These are phyloP conservation scores for Lepus europaeus DNA, from an alignment of 2,113 vertebrate species.

Conservation along the genomic window DNA sequence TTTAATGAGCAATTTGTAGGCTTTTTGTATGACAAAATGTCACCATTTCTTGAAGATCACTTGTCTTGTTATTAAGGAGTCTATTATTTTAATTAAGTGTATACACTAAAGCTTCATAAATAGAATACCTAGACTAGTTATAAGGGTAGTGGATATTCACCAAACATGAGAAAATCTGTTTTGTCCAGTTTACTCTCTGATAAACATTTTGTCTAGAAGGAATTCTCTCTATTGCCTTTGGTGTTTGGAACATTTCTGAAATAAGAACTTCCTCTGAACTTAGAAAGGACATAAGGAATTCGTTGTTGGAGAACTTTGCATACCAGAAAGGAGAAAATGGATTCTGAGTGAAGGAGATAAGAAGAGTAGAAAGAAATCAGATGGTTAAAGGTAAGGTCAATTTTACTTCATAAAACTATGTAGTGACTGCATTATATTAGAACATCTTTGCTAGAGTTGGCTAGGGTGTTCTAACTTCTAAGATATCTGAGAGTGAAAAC, in stretches of 20 bases:
- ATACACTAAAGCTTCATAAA: neutral
- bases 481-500: neutral
- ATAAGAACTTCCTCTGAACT: constrained; percentile 20
- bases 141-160: neutral
- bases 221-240: neutral
- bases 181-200: neutral
- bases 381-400: neutral
- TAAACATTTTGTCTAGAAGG: neutral
- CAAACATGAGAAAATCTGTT: neutral
- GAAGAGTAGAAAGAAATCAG: neutral
- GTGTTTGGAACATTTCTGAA: constrained; percentile 1
- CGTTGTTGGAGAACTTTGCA: neutral
- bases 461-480: constrained; percentile 12
- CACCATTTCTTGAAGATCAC: neutral
- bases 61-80: neutral
- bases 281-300: neutral
- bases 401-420: neutral
- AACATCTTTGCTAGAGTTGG: neutral
- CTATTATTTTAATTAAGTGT: constrained; percentile 21
- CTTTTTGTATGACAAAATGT: neutral
- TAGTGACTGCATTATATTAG: constrained; percentile 6
- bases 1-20: neutral
- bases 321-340: neutral
- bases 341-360: neutral
- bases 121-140: constrained; percentile 12